Evolutionary conservation across 2,888 invertebrate genomes (phyloP).

Genomic region (Hirudinaria manillensis): DNA sequence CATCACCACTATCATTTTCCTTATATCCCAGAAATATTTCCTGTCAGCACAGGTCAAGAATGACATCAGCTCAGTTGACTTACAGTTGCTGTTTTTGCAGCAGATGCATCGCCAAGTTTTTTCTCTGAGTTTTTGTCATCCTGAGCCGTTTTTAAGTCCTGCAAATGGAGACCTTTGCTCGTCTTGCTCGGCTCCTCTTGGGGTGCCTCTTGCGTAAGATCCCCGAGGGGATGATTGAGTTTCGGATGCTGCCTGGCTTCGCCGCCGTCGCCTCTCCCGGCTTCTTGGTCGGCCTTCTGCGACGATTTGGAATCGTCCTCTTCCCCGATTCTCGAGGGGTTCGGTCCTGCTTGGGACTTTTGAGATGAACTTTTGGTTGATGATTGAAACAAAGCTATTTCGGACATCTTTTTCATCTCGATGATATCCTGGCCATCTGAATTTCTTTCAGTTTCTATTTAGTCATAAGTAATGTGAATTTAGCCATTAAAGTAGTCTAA

Average conservation of each 20-base stretch:
- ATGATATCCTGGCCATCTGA: slow-evolving; percentile 19
- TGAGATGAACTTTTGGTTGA: slow-evolving; percentile 10
- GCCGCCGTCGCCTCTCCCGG: background rate
- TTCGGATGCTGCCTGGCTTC: background rate
- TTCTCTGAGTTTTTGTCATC: background rate
- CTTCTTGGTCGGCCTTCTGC: background rate
- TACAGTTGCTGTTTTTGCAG: background rate
- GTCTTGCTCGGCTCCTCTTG: no score
- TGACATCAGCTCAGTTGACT: background rate
- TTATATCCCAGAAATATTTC: no score
- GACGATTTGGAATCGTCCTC: background rate
- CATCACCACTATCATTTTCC: no score
- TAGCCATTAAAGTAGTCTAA: no score
- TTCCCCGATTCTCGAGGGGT: background rate
- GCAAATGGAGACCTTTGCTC: no score
- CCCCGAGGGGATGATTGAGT: no score
- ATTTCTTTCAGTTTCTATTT: background rate
- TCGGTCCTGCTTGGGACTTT: background rate
- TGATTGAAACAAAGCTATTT: slow-evolving; percentile 26
- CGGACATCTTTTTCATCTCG: slow-evolving; percentile 25
- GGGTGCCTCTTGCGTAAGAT: no score
- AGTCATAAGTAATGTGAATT: no score
- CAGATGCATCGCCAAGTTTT: background rate
- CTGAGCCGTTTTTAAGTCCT: background rate
- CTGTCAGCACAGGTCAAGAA: background rate